Percentiles rank a stretch among this genome's conserved stretches.
Evolutionary conservation across 1,140 invertebrate species (phyloP).

Genomic region (Apocrypta bakeri): DNA sequence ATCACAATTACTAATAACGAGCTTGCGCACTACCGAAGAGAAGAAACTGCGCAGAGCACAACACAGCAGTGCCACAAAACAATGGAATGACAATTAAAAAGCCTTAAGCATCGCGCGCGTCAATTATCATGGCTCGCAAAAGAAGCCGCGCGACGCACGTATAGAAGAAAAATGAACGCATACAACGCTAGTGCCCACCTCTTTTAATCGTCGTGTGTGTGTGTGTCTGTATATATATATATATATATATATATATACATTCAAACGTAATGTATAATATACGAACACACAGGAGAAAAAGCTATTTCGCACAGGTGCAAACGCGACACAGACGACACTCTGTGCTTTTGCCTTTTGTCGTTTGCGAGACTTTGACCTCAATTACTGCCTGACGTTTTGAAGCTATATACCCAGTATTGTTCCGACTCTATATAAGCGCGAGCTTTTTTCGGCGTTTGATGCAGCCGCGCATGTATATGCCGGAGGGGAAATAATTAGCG

Average conservation of each 20-base stretch:
- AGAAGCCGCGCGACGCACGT: neutral
- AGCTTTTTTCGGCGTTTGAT: no score
- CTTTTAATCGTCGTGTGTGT: constrained; percentile 30
- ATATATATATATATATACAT: neutral
- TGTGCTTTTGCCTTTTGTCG: constrained; percentile 11
- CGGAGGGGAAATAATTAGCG: no score
- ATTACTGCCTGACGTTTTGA: constrained; percentile 19
- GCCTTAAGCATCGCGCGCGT: constrained; percentile 14
- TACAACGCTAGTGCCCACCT: neutral
- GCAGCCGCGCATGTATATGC: no score
- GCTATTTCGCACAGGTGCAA: neutral
- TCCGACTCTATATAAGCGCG: no score
- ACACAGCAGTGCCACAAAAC: neutral
- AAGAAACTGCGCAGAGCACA: no score
- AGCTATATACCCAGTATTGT: no score
- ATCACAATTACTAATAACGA: neutral
- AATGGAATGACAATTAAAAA: constrained; percentile 18
- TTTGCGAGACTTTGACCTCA: constrained; percentile 24
- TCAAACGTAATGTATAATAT: neutral
- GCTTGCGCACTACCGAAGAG: neutral
- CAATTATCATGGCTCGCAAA: constrained; percentile 26
- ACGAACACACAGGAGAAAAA: neutral
- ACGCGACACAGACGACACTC: neutral
- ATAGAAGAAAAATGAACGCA: constrained; percentile 32
- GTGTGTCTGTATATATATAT: no score